phyloP scores from a whole-genome alignment of 2,888 invertebrate species.

The Germaria angustata region DNA sequence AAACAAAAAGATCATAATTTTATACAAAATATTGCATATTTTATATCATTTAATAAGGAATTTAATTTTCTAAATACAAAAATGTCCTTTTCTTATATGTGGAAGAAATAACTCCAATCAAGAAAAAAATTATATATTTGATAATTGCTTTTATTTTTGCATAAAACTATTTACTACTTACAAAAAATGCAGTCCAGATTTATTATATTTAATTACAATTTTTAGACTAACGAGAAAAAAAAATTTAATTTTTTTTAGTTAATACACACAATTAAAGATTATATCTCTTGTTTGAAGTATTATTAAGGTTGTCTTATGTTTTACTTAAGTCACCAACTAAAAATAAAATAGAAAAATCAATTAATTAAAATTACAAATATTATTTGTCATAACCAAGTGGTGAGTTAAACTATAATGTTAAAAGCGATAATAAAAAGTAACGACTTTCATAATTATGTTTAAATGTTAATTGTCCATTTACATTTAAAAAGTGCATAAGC shows the following conservation, averaged over 20 bases:
- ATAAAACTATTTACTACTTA: constrained; percentile 46
- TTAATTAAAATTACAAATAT: constrained; percentile 29
- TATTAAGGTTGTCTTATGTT: constrained; percentile 38
- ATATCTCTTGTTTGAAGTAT: constrained; percentile 36
- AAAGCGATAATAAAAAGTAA: background rate
- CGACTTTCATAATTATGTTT: background rate
- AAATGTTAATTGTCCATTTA: background rate
- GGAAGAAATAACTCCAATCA: background rate
- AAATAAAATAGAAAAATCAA: constrained; percentile 51
- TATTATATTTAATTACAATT: constrained; percentile 4
- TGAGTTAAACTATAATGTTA: background rate
- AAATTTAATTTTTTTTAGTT: constrained; percentile 1
- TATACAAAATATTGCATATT: no score
- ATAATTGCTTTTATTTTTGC: constrained; percentile 16
- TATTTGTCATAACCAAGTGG: background rate
- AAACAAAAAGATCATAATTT: no score
- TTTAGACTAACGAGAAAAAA: background rate
- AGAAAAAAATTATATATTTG: constrained; percentile 18
- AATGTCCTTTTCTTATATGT: background rate
- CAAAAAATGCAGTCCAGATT: constrained; percentile 55
- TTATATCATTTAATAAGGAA: constrained; percentile 11
- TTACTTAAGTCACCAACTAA: constrained; percentile 63
- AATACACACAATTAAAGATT: constrained; percentile 31
- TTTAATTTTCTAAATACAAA: background rate
- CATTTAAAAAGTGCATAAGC: no score